Base-by-base conservation (phyloP, 1,140 invertebrate species). In the Drosophila sp. region DNA sequence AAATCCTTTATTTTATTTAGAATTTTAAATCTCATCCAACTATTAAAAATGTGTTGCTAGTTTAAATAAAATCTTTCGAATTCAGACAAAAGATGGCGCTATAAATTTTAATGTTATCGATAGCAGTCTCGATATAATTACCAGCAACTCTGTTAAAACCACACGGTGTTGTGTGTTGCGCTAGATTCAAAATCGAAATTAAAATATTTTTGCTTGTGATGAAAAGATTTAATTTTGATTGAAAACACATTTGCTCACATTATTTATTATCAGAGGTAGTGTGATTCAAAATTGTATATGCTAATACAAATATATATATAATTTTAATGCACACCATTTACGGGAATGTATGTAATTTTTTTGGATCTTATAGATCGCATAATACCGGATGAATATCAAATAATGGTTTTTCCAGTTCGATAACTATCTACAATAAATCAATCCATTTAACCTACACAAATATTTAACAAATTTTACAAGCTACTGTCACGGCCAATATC, bases 401-500 rank as follows among this genome's bases (percentile, higher is more conserved):
- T 56, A 65, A n/a, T 38, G 56, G 65, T 71, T 75, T 75, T 63
- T 58, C 29, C 29, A 34, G 65, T 71, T 75, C 64, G 40, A 32
- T 86, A 65, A 59, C 25, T 54, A 61, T 61, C 11, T 7, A 16
- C 41, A 43, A 14, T 66, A 81, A 65, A 61, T 25, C 53, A 32
- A 63, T 62, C 70, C 64, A 38, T 34, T 25, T 34, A 50, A 72
- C 40, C 34, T 54, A 63, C 27, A 53, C 48, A 48, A 36, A 29
- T 67, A 59, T 25, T 51, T 69, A 67, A 67, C 64, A 67, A 59
- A 59, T 59, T 69, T 77, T 86, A 86, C 71, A 65, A 76, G 51
- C 77, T 86, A 86, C 54, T 69, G 72, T 87, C 82, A 87, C 82
- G 82, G 82, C 82, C 82, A 87, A 83, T 70, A 36, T 54, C 72